Base-by-base conservation (phyloP, 2,888 invertebrate genomes). In the Caenorhabditis uteleia region DNA sequence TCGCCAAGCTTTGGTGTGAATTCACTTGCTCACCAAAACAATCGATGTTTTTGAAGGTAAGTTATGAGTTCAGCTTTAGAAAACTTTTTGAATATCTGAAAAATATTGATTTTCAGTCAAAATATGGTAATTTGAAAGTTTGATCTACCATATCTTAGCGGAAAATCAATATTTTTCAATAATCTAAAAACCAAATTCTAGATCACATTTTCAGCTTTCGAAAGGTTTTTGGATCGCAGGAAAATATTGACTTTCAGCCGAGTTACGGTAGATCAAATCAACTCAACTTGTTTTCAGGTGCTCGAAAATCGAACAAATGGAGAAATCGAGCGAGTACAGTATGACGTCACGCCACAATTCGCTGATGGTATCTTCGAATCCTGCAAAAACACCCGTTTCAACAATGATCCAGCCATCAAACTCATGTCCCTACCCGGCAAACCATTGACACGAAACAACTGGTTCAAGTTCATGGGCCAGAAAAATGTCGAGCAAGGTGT, bases 1-100 rank as follows among this genome's bases (percentile, higher is more conserved):
- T 95, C 83, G 86, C 89, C 34, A 87, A 89, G 68, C 89, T 92
- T 77, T 88, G 93, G 75, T 95, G 95, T 84, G 89, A 89, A 54
- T 88, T 92, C 84, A 91, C 92, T 0, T 95, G 95, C 84, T 88
- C 88, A 14, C 88, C 90, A 0, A 82, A 87, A 2, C 94, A 95
- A 84, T 89, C 90, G 59, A 86, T 87, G 18, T 94, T 89, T 84
- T 79, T 92, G 36, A 86, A 88, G 50, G 87, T 90, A n/a, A n/a
- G n/a, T n/a, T n/a, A n/a, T n/a, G n/a, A n/a, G n/a, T 2, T 87
- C 43, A 10, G 31, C 31, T 7, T 29, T 7, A 29, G 8, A 7
- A 14, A 29, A 29, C 14, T 10, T 10, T 29, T 29, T 29, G 31
- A 8, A 29, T 10, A 8, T 29, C n/a, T n/a, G n/a, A n/a, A n/a